Evolutionary conservation across 2,113 vertebrate genomes (phyloP).

Genomic region (Propithecus coquereli): DNA sequence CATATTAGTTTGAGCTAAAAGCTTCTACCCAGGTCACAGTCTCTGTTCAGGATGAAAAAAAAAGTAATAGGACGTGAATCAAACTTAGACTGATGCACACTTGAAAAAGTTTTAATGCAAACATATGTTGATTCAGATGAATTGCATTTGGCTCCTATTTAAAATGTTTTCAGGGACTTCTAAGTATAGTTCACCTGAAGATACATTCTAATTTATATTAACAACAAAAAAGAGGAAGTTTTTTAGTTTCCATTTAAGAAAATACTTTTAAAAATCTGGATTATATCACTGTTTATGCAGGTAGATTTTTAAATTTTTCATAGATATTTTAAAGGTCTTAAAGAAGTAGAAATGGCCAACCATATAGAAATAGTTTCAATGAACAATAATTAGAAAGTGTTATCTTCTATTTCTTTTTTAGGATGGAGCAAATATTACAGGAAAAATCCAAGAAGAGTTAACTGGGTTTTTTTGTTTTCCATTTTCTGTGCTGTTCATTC

Average conservation of each 20-base stretch:
- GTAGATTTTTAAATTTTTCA: background rate
- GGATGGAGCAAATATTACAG: background rate
- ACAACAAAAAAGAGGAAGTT: background rate
- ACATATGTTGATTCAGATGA: constrained; percentile 5
- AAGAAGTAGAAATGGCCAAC: background rate
- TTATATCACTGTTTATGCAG: background rate
- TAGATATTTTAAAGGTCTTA: background rate
- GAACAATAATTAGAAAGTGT: background rate
- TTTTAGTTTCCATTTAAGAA: background rate
- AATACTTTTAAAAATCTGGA: background rate
- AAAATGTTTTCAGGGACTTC: constrained; percentile 11
- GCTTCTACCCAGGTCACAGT: background rate
- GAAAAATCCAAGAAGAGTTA: background rate
- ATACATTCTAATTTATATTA: constrained; percentile 46
- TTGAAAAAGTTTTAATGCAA: constrained; percentile 33
- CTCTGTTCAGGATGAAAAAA: background rate
- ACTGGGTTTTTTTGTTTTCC: background rate
- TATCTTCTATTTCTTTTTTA: constrained; percentile 26
- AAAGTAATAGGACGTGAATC: background rate
- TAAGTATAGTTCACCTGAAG: background rate
- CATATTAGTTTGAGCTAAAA: constrained; percentile 34
- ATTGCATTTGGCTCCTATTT: background rate
- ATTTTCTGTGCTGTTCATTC: constrained; percentile 6
- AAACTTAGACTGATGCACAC: constrained; percentile 14
- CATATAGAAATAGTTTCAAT: constrained; percentile 5